Percentiles rank a stretch among this genome's conserved stretches.
These are phyloP conservation scores for Antheraea pernyi DNA, from an alignment of 1,140 invertebrate genomes.

Conservation along the genomic window DNA sequence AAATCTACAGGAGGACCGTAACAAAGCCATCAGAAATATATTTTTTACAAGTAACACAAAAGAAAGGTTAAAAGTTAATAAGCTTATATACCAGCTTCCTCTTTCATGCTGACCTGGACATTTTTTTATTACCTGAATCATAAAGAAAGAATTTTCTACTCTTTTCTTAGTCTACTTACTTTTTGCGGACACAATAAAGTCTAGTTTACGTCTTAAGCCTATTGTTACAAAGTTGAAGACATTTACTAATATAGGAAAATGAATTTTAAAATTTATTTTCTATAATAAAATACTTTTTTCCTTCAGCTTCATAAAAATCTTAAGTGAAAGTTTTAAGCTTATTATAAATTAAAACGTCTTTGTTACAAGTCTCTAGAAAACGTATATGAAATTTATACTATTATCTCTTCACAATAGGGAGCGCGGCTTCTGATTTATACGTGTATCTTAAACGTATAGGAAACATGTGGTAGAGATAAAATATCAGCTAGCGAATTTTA, in stretches of 20 bases:
- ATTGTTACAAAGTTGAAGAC: constrained; percentile 48
- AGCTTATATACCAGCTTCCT: constrained; percentile 49
- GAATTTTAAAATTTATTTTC: background rate
- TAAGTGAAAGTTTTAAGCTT: no score
- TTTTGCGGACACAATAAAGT: constrained; percentile 53
- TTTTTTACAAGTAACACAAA: constrained; percentile 31
- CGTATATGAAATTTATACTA: background rate
- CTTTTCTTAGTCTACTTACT: constrained; percentile 20
- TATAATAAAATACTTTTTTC: background rate
- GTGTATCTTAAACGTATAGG: background rate
- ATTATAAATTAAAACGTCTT: no score
- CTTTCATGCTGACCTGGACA: constrained; percentile 51
- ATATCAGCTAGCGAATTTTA: background rate
- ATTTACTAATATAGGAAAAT: constrained; percentile 47
- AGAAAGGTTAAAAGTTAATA: constrained; percentile 30
- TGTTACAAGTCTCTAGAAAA: background rate
- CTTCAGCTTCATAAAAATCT: background rate
- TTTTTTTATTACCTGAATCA: constrained; percentile 66
- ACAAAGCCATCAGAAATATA: constrained; percentile 18
- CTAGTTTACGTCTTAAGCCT: constrained; percentile 36
- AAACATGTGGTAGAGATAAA: background rate
- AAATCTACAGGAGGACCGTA: constrained; percentile 10
- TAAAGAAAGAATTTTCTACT: constrained; percentile 53
- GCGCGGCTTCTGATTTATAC: background rate
- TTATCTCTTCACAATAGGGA: background rate